phyloP scores from a whole-genome alignment of 2,113 vertebrate species.

The Ctenodactylus gundi region DNA sequence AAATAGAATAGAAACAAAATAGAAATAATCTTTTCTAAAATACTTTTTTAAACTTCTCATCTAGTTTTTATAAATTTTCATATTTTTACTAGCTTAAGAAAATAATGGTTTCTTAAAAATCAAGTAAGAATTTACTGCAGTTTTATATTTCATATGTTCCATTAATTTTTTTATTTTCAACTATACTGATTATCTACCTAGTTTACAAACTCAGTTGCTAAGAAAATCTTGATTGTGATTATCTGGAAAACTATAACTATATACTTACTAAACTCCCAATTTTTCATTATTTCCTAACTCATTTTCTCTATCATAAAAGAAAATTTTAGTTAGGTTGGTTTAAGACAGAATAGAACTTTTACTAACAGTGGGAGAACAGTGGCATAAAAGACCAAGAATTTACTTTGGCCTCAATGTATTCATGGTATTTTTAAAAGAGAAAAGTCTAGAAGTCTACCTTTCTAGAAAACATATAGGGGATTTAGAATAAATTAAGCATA shows the following conservation, averaged over 20 bases:
- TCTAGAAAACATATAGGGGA: slow-evolving; percentile 11
- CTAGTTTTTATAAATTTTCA: neutral
- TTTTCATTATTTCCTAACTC: neutral
- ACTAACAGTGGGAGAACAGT: neutral
- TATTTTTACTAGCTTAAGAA: neutral
- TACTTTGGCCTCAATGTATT: neutral
- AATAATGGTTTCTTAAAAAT: neutral
- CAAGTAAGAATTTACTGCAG: neutral
- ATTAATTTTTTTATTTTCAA: neutral
- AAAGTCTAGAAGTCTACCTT: slow-evolving; percentile 47
- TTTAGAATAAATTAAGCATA: slow-evolving; percentile 45
- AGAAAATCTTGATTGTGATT: neutral
- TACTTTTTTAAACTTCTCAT: neutral
- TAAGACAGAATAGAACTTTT: neutral
- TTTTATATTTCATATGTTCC: neutral
- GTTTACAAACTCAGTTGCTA: slow-evolving; percentile 1
- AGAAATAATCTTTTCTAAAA: slow-evolving; percentile 11
- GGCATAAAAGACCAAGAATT: slow-evolving; percentile 33
- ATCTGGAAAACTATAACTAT: neutral
- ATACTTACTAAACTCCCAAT: neutral
- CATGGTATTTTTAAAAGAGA: slow-evolving; percentile 32
- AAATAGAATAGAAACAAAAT: no score
- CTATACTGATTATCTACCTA: neutral
- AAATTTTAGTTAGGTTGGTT: neutral
- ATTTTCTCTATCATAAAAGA: slow-evolving; percentile 1